phyloP scores from a whole-genome alignment of 2,888 invertebrate species.

The Caenorhabditis parvicauda region DNA sequence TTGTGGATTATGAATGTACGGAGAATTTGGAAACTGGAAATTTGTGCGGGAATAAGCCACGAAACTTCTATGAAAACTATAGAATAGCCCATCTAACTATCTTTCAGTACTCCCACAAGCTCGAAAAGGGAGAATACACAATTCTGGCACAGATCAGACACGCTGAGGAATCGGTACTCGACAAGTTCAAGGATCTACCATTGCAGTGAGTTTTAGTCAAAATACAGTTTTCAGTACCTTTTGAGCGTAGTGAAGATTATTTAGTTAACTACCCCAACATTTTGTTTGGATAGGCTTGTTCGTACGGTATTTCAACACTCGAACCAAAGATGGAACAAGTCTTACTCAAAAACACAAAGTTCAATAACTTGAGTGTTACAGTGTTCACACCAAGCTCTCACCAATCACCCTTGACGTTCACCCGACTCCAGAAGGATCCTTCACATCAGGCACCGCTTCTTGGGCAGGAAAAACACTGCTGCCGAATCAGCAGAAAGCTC shows the following conservation, averaged over 20 bases:
- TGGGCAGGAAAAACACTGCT: conserved; percentile 67
- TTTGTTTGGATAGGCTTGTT: conserved; percentile 1
- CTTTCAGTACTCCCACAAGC: conserved; percentile 76
- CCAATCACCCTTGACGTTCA: conserved; percentile 79
- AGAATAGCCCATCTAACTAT: conserved; percentile 25
- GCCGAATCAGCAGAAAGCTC: conserved; percentile 72
- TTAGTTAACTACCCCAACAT: background rate
- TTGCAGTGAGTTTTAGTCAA: conserved; percentile 64
- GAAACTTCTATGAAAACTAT: too few relatives aligned
- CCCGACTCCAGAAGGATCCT: conserved; percentile 72
- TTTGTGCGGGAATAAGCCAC: too few relatives aligned
- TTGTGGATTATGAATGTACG: too few relatives aligned
- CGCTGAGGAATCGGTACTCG: conserved; percentile 80
- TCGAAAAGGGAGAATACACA: conserved; percentile 92
- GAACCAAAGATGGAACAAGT: too few relatives aligned
- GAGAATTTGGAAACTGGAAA: too few relatives aligned
- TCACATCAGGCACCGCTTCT: conserved; percentile 69
- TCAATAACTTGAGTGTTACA: conserved; percentile 6
- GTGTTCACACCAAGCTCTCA: conserved; percentile 72
- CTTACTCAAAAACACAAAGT: background rate
- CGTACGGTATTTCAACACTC: background rate
- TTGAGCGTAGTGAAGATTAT: background rate
- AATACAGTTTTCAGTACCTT: too few relatives aligned
- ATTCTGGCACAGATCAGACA: conserved; percentile 84
- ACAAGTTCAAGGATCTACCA: conserved; percentile 77